Base-by-base conservation (phyloP, 2,113 vertebrate genomes). In the Pomatorhinus ruficollis region DNA sequence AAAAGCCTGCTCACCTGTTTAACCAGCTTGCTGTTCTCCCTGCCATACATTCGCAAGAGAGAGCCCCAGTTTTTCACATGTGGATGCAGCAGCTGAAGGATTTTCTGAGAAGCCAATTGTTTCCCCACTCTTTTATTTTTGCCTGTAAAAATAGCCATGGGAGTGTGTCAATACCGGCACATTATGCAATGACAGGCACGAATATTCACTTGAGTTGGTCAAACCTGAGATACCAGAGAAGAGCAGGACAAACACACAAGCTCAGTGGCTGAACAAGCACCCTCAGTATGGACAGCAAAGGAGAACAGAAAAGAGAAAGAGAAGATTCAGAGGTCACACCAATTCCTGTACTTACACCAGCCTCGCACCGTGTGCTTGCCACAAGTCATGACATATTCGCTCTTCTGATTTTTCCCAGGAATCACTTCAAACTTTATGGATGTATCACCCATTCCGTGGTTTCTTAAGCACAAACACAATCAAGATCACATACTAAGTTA, bases 401-500 rank as follows among this genome's bases (percentile, higher is more conserved):
- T 99, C 98, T 99, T 99, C 99, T 99, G 99, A 98, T 99, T 99
- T 98, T 99, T 99, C 94, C 99, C 99, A 64, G 99, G 99, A 96
- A 99, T 99, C 97, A 99, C 99, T 98, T 99, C 99, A 97, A 99
- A 99, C 96, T 99, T 99, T 93, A 99, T 99, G 97, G 99, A 99
- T 68, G 99, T 99, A 95, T 99, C 99, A 92, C 99, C 99, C 99
- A 99, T 99, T 87, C 99, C 99, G 44, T 99, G 99, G 96, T 99
- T 99, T 99, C 99, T 99, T 64, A 90, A 94, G 74, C 70, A 87
- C 91, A 94, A 96, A 90, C 19, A 98, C 65, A 95, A 86, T 66
- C 39, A 86, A 20, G 39, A 79, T 57, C 52, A 81, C 25, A 54
- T 5, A 23, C 13, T 80, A 39, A 90, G 59, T 68, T 68, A 87